Evolutionary conservation across 2,797 vertebrate genomes (phyloP), one percentile per base, ranked within the genome.

Genomic region (Coregonus ussuriensis): DNA sequence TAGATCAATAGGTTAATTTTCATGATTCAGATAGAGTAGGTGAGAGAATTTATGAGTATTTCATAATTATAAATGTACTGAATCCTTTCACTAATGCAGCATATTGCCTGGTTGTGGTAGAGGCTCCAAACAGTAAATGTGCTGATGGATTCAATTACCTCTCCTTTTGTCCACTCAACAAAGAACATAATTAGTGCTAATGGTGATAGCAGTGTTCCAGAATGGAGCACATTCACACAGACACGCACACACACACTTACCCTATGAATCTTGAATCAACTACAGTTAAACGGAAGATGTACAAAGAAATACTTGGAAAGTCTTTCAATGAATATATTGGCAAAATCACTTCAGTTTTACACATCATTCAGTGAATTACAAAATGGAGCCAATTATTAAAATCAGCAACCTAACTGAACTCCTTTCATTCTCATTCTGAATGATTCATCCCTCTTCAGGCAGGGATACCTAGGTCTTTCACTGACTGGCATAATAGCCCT

Each of bases 151-250:
- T 89, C 84, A 84, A 87, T 87, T 83, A 84, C 78, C 82, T 47
- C 82, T 79, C 68, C 81, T 87, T 88, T 88, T 90, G 87, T 87
- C 82, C 76, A 66, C 76, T 82, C 75, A 88, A 88, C 80, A 89
- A 86, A 88, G 81, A 83, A 84, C 81, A 86, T 88, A 84, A 87
- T 90, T 85, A 87, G 81, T 83, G 82, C 80, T 86, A 84, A 85
- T 86, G 76, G 80, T 84, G 79, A 85, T 85, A 82, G 77, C 78
- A 83, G 81, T 77, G 78, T 77, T 6, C 72, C 51, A 62, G 0
- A 78, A 54, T 33, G 7, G 15, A 37, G 16, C 56, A 67, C 47
- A 65, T 65, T 16, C 70, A 71, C 78, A 53, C 37, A 53, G 54
- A 54, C 15, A 66, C 31, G 47, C 63, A n/a, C 68, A 69, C 35